Conservation (phyloP, 2,113 vertebrate genomes). For the Semnopithecus entellus region DNA sequence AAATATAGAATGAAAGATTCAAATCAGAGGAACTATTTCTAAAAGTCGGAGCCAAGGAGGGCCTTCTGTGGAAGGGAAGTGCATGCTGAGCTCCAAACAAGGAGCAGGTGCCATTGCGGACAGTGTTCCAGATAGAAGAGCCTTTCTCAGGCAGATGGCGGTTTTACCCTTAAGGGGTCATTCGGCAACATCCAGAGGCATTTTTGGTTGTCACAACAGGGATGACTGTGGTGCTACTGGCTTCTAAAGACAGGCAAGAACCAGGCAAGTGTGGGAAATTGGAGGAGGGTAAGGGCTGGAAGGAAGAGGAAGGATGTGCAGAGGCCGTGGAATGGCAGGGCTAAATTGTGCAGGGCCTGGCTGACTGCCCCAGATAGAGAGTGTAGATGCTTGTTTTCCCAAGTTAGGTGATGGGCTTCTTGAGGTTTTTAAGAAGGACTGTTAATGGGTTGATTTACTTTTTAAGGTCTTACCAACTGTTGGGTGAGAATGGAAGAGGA, state of each 20-base stretch:
- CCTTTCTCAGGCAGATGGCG: neutral
- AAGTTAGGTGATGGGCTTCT: neutral
- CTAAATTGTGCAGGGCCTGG: neutral
- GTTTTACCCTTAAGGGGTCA: neutral
- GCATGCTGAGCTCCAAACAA: neutral
- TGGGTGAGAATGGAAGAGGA: neutral
- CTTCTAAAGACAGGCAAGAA: neutral
- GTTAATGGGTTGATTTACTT: neutral
- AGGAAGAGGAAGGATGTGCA: fast-evolving
- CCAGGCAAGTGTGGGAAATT: neutral
- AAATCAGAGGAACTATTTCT: neutral
- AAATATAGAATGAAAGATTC: neutral
- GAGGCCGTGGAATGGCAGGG: neutral
- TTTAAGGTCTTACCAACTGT: neutral
- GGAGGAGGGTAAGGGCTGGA: neutral
- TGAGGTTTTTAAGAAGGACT: neutral
- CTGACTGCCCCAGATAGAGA: fast-evolving
- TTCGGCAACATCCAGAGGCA: fast-evolving
- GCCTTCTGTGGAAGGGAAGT: too few relatives aligned
- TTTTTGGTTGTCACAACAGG: neutral
- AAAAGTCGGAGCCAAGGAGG: neutral
- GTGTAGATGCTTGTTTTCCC: too few relatives aligned
- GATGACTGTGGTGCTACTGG: too few relatives aligned
- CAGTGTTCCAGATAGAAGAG: neutral
- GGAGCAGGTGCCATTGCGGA: fast-evolving